phyloP scores from a whole-genome alignment of 1,140 invertebrate species.

The Marisa cornuarietis region DNA sequence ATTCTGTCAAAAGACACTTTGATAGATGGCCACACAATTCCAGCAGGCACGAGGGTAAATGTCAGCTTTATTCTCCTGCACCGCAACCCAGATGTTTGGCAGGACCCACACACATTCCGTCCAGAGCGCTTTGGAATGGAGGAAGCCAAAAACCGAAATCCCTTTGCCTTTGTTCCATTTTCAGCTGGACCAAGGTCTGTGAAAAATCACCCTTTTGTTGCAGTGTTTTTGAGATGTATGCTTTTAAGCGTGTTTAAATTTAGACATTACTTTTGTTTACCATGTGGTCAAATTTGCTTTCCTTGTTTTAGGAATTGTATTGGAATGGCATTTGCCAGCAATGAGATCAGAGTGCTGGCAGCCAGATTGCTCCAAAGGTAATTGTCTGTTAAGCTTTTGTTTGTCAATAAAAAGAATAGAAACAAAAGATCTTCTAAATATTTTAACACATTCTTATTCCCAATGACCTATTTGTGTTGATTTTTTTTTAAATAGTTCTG shows the following conservation, averaged over 20 bases:
- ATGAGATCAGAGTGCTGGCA: conserved; percentile 42
- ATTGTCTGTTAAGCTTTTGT: no score
- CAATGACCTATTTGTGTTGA: no score
- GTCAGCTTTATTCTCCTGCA: conserved; percentile 37
- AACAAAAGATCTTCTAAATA: no score
- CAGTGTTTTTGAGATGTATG: no score
- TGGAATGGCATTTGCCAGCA: conserved; percentile 51
- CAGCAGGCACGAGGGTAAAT: conserved; percentile 33
- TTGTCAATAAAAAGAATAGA: no score
- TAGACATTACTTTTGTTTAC: neutral
- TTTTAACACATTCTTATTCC: no score
- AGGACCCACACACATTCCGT: conserved; percentile 35
- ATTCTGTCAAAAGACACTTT: conserved; percentile 70
- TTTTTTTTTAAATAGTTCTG: no score
- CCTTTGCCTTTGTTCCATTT: conserved; percentile 49
- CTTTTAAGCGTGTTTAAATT: neutral
- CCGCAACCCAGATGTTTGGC: conserved; percentile 46
- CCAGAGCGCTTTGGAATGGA: conserved; percentile 41
- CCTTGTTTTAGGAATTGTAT: conserved; percentile 50
- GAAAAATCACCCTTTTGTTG: neutral
- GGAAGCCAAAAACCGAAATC: conserved; percentile 30
- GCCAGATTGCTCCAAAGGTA: conserved; percentile 45
- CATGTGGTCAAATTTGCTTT: neutral
- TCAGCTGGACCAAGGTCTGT: conserved; percentile 47
- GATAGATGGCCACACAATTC: conserved; percentile 54